These are phyloP conservation scores for Arctia plantaginis DNA, from an alignment of 2,888 invertebrate species.

Conservation along the genomic window DNA sequence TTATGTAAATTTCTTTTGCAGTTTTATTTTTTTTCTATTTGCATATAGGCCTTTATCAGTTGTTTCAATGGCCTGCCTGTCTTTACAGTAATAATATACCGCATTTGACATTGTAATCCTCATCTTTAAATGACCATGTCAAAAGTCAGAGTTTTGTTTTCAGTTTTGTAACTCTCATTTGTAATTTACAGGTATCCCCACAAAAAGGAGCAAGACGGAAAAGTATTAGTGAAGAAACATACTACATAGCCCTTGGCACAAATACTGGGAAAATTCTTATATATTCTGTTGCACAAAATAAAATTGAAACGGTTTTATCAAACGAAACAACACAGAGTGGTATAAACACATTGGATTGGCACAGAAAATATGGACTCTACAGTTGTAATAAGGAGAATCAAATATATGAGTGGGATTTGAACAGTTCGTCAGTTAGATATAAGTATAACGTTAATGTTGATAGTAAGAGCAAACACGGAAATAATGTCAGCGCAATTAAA, in stretches of 20 bases:
- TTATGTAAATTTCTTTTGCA: no score
- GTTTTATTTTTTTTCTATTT: no score
- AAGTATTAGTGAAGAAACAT: slow-evolving; percentile 64
- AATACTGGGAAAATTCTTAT: slow-evolving; percentile 90
- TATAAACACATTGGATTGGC: slow-evolving; percentile 86
- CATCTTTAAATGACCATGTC: no score
- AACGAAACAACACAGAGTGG: slow-evolving; percentile 68
- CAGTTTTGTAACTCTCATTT: neutral
- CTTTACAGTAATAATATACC: no score
- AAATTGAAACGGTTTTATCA: slow-evolving; percentile 86
- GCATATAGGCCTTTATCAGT: no score
- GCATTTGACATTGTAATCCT: no score
- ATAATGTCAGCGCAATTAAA: slow-evolving; percentile 87
- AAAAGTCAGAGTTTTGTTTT: no score
- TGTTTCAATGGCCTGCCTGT: no score
- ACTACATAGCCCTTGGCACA: slow-evolving; percentile 91
- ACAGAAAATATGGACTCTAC: slow-evolving; percentile 80
- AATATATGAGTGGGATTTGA: slow-evolving; percentile 86
- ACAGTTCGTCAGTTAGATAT: slow-evolving; percentile 78
- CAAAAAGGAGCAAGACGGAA: slow-evolving; percentile 61
- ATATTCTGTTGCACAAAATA: slow-evolving; percentile 89
- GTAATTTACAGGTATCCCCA: slow-evolving; percentile 31
- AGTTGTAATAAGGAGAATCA: slow-evolving; percentile 84
- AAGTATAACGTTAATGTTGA: slow-evolving; percentile 84
- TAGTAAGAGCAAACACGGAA: slow-evolving; percentile 88